phyloP scores from a whole-genome alignment of 2,113 vertebrate species.

The Pithys albifrons region DNA sequence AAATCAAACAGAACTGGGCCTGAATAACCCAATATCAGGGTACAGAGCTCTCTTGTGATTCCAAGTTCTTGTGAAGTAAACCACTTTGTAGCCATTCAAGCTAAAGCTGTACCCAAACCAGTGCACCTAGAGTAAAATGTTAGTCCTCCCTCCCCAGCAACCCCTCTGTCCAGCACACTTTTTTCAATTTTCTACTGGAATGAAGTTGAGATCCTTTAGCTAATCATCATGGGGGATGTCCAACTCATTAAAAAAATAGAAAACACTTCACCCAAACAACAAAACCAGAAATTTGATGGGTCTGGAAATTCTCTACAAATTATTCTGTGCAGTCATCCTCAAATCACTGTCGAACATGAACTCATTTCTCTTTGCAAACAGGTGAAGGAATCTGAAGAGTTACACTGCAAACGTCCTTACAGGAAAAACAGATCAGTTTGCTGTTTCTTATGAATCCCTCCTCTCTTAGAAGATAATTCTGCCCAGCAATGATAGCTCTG shows the following conservation, averaged over 20 bases:
- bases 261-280: conserved; percentile 66
- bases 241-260: conserved; percentile 48
- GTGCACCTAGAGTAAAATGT: conserved; percentile 9
- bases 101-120: conserved; percentile 9
- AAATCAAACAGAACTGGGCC: background rate
- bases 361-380: background rate
- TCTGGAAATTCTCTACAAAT: conserved; percentile 59
- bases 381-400: conserved; percentile 31
- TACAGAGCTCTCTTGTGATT: conserved; percentile 13
- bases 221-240: background rate
- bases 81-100: background rate
- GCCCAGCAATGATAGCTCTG: conserved; percentile 32
- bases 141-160: background rate
- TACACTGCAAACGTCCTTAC: conserved; percentile 25
- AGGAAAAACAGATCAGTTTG: conserved; percentile 42
- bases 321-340: conserved; percentile 56
- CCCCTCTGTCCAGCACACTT: background rate
- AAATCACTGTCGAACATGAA: background rate
- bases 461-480: conserved; percentile 34
- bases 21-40: background rate
- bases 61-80: background rate
- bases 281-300: conserved; percentile 54
- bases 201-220: background rate
- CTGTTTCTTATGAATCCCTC: conserved; percentile 32
- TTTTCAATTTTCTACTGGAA: conserved; percentile 20